Percentiles rank a stretch among this genome's conserved stretches.
phyloP scores from a whole-genome alignment of 2,797 vertebrate genomes.

The Hippopotamyrus pictus region DNA sequence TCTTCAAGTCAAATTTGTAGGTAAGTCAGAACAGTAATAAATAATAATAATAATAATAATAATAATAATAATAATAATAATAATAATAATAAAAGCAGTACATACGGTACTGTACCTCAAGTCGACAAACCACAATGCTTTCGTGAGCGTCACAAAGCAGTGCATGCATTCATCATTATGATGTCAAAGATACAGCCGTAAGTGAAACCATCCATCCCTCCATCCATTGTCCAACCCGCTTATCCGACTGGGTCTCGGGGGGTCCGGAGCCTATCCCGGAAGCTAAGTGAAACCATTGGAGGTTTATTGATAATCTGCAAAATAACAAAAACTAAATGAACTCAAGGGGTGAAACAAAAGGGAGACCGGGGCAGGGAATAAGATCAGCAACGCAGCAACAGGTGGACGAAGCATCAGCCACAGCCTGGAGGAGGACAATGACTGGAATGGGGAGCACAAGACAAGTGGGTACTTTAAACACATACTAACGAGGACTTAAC shows the following conservation, averaged over 20 bases:
- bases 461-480: background rate
- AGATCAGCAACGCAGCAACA: background rate
- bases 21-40: background rate
- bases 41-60: too few relatives aligned
- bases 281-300: background rate
- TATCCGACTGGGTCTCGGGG: too few relatives aligned
- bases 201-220: background rate
- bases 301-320: background rate
- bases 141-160: background rate
- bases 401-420: background rate
- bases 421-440: background rate
- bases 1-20: background rate
- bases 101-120: background rate
- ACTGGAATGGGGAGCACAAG: background rate
- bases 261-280: too few relatives aligned
- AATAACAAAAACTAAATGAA: background rate
- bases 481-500: background rate
- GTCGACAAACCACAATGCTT: background rate
- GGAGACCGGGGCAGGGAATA: background rate
- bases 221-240: too few relatives aligned
- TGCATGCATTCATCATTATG: background rate
- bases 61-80: too few relatives aligned
- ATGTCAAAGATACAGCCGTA: background rate
- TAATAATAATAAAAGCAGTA: background rate
- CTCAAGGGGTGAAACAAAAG: background rate